Evolutionary conservation across 1,140 invertebrate genomes (phyloP).

Genomic region (Drosophila neocordata): DNA sequence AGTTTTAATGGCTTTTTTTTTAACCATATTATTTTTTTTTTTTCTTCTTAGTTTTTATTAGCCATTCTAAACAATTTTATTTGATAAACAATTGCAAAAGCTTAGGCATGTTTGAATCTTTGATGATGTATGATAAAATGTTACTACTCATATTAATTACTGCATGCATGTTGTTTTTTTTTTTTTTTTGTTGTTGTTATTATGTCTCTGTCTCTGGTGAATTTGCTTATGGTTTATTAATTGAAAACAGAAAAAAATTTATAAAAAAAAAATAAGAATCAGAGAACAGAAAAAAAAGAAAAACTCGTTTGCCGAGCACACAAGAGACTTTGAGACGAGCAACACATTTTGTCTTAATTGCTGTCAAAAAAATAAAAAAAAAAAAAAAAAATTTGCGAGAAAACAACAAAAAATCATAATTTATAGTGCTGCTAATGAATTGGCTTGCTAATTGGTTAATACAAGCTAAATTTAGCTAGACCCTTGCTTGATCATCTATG

Average conservation of each 20-base stretch:
- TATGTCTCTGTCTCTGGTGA: constrained; percentile 33
- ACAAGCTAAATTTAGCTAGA: constrained; percentile 50
- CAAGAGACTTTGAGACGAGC: neutral
- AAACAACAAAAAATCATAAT: constrained; percentile 24
- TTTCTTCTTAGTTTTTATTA: neutral
- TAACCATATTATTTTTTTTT: neutral
- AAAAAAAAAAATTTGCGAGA: constrained; percentile 20
- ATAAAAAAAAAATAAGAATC: constrained; percentile 4
- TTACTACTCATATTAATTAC: constrained; percentile 29
- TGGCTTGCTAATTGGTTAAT: constrained; percentile 61
- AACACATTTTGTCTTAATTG: constrained; percentile 3
- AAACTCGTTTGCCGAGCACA: constrained; percentile 6
- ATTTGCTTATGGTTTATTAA: constrained; percentile 70
- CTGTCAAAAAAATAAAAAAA: constrained; percentile 6
- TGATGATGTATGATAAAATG: constrained; percentile 15
- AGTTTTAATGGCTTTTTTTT: constrained; percentile 8
- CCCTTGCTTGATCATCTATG: constrained; percentile 4
- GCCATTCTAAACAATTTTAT: constrained; percentile 14
- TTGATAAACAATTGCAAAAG: constrained; percentile 14
- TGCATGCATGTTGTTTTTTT: constrained; percentile 35
- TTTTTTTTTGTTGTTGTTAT: constrained; percentile 27
- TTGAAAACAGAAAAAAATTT: constrained; percentile 14
- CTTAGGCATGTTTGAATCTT: constrained; percentile 16
- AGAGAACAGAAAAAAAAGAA: constrained; percentile 16
- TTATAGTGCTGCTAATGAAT: constrained; percentile 67